These are phyloP conservation scores for Poeciliopsis infans DNA, from an alignment of 2,797 vertebrate genomes.

Conservation along the genomic window DNA sequence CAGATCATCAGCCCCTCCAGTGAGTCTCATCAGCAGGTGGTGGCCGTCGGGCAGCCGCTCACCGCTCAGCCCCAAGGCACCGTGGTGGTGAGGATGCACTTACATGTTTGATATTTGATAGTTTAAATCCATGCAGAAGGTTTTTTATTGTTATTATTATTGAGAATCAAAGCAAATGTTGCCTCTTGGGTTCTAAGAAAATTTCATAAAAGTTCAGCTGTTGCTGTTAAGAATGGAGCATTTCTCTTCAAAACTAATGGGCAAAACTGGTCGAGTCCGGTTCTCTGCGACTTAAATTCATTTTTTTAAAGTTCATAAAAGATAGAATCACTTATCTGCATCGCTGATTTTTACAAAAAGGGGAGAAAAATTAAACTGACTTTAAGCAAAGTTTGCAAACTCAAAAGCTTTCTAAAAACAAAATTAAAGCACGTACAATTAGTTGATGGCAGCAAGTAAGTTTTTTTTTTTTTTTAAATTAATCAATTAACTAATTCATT, in stretches of 20 bases:
- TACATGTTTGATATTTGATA: neutral
- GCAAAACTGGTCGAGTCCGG: neutral
- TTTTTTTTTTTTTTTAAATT: neutral
- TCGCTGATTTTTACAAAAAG: neutral
- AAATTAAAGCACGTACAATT: neutral
- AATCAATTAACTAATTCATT: too few species aligned
- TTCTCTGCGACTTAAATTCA: neutral
- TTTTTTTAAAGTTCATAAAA: neutral
- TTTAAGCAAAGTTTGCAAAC: neutral
- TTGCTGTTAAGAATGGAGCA: neutral
- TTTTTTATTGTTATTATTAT: neutral
- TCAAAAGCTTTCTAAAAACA: neutral
- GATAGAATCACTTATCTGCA: neutral
- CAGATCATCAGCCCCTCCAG: conserved; percentile 99
- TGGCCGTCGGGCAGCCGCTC: conserved; percentile 96
- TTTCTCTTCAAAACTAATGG: neutral
- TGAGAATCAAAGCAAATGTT: conserved; percentile 3
- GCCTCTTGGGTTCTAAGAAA: neutral
- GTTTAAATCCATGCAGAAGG: neutral
- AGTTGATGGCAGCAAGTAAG: neutral
- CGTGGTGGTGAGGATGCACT: conserved; percentile 89
- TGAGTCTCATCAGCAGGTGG: conserved; percentile 98
- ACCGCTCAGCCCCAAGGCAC: conserved; percentile 96
- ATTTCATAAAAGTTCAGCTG: neutral
- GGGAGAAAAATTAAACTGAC: neutral